These are phyloP conservation scores for Didymodactylos carnosus DNA, from an alignment of 2,888 invertebrate species.

Conservation along the genomic window DNA sequence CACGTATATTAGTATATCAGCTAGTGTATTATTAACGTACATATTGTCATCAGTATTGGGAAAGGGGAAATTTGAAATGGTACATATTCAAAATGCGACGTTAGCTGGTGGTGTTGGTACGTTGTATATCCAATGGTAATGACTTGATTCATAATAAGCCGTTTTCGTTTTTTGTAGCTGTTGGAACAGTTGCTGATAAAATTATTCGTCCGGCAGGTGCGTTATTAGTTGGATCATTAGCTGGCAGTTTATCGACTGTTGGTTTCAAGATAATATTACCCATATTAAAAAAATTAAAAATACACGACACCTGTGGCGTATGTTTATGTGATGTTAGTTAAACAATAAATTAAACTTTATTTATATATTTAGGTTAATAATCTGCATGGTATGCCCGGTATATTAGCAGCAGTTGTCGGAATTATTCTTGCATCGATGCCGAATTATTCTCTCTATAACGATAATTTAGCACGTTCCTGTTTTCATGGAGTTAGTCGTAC, in stretches of 20 bases:
- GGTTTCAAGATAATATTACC: constrained; percentile 23
- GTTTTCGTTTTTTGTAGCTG: constrained; percentile 37
- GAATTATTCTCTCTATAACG: not conserved
- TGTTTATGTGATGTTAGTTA: not conserved
- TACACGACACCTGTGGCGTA: constrained; percentile 6
- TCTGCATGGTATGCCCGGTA: constrained; percentile 14
- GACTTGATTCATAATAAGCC: not conserved
- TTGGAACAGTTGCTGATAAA: constrained; percentile 62
- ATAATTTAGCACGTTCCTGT: not conserved
- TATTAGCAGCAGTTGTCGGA: constrained; percentile 9
- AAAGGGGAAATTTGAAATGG: constrained; percentile 10
- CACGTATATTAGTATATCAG: constrained; percentile 7
- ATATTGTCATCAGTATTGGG: not conserved
- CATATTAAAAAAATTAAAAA: not conserved
- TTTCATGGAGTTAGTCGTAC: constrained; percentile 38
- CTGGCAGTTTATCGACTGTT: constrained; percentile 23
- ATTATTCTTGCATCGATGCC: constrained; percentile 6
- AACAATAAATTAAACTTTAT: not conserved
- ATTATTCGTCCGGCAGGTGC: constrained; percentile 64
- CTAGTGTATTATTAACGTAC: constrained; percentile 7
- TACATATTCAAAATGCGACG: constrained; percentile 78
- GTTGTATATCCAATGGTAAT: not conserved
- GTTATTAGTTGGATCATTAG: constrained; percentile 23
- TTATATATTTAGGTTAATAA: not conserved
- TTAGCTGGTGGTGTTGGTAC: constrained; percentile 63